Conservation (phyloP, 2,113 vertebrate genomes). For the Typhlomys cinereus region DNA sequence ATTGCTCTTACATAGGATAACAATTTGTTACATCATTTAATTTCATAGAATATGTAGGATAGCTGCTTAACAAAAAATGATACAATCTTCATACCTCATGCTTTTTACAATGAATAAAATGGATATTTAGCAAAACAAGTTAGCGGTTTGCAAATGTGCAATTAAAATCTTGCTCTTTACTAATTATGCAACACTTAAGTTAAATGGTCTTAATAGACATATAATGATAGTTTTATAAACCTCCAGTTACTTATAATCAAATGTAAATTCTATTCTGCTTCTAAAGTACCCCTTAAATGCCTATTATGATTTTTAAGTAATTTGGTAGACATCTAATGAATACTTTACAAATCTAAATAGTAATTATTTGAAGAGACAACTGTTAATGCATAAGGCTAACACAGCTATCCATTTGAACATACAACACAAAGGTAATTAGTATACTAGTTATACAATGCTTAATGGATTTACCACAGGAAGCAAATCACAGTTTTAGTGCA, state of each 20-base stretch:
- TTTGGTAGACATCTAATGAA: slow-evolving; percentile 84
- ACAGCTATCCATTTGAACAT: slow-evolving; percentile 71
- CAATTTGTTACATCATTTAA: slow-evolving; percentile 16
- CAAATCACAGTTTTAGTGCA: slow-evolving; percentile 4
- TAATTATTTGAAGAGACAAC: slow-evolving; percentile 83
- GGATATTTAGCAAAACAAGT: slow-evolving; percentile 79
- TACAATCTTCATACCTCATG: slow-evolving; percentile 48
- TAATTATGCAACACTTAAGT: slow-evolving; percentile 85
- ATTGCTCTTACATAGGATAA: background rate
- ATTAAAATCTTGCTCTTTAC: slow-evolving; percentile 85
- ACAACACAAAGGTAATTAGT: slow-evolving; percentile 74
- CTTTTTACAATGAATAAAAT: slow-evolving; percentile 61
- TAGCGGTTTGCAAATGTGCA: slow-evolving; percentile 84
- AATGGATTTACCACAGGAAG: background rate
- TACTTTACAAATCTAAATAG: slow-evolving; percentile 81
- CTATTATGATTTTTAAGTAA: slow-evolving; percentile 85
- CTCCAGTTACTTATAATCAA: slow-evolving; percentile 83
- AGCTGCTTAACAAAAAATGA: slow-evolving; percentile 43
- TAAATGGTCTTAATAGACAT: slow-evolving; percentile 86
- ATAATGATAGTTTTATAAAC: slow-evolving; percentile 85
- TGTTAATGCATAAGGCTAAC: slow-evolving; percentile 78
- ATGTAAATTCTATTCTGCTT: slow-evolving; percentile 83
- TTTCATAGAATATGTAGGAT: background rate
- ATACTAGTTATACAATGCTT: slow-evolving; percentile 32
- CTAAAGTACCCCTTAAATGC: slow-evolving; percentile 82